Conservation (phyloP, 2,888 invertebrate species). For the Heteropelma amictum region DNA sequence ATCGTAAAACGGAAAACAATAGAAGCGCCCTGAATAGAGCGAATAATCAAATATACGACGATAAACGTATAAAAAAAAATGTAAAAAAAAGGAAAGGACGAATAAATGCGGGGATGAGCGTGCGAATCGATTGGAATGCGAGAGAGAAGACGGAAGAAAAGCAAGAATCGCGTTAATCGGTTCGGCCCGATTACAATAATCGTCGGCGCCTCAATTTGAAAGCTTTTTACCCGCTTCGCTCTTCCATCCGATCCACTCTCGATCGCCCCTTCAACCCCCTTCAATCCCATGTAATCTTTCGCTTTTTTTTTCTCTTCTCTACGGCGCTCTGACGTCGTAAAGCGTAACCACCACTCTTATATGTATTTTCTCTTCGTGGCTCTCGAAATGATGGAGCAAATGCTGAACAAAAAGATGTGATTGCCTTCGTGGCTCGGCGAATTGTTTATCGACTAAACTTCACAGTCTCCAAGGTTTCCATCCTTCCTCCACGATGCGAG, state of each 20-base stretch:
- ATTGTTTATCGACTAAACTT: slow-evolving; percentile 56
- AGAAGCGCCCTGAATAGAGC: slow-evolving; percentile 19
- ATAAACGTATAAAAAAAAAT: slow-evolving; percentile 11
- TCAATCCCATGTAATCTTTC: neutral
- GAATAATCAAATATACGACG: slow-evolving; percentile 46
- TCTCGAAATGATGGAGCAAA: slow-evolving; percentile 34
- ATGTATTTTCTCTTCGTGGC: slow-evolving; percentile 9
- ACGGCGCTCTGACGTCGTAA: neutral
- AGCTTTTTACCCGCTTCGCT: slow-evolving; percentile 28
- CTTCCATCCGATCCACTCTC: too few relatives aligned
- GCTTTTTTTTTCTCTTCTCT: neutral
- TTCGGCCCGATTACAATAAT: slow-evolving; percentile 53
- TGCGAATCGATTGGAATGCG: neutral
- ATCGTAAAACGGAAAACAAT: slow-evolving; percentile 31
- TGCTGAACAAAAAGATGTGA: slow-evolving; percentile 39
- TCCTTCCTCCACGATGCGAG: neutral
- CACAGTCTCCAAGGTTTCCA: slow-evolving; percentile 50
- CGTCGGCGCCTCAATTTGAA: slow-evolving; percentile 46
- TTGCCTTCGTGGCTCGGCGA: slow-evolving; percentile 33
- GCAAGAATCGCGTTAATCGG: slow-evolving; percentile 56
- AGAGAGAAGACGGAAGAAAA: slow-evolving; percentile 9
- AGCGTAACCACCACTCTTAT: slow-evolving; percentile 12
- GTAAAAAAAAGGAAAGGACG: slow-evolving; percentile 1
- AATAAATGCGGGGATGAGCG: too few relatives aligned
- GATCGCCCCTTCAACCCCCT: slow-evolving; percentile 9